Base-by-base conservation (phyloP, 2,888 invertebrate genomes). In the Pomacea canaliculata region DNA sequence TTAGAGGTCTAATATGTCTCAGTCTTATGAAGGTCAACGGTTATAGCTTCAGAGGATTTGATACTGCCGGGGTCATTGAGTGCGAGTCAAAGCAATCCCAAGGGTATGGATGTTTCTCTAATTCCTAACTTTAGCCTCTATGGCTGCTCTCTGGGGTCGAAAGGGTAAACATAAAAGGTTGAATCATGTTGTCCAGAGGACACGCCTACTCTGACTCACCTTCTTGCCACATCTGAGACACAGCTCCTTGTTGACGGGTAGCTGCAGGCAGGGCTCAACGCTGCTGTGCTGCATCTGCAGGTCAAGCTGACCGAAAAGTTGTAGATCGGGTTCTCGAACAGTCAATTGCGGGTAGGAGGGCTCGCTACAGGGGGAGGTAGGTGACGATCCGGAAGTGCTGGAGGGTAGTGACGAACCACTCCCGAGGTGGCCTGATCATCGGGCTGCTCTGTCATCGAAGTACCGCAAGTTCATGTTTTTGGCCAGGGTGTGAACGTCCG, bases 201-300 rank as follows among this genome's bases (percentile, higher is more conserved):
- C 3, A 37, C 0, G 37, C 37, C 16, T 56, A 13, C 16, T 56
- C 51, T 56, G 12, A 56, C 70, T 23, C 0, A 86, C 85, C 76
- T 83, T 86, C 72, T 83, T 85, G 80, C 80, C 79, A 71, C 86
- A 86, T 12, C 79, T 77, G 59, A 84, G 80, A 70, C 86, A 86
- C 68, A 82, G 80, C 71, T 85, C 83, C 67, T 70, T 76, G 60
- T 74, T 69, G 12, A 18, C 37, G 1, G 80, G 78, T 46, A 19
- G 68, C 19, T 74, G 67, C 27, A 79, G 79, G 62, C 71, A 62
- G 51, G 71, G 76, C 67, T 71, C 66, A 70, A 66, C 66, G 18
- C n/a, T 49, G 3, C 23, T 1, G 4, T 56, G 12, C 12, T 56
- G 51, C 16, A 10, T 16, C 51, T 56, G 51, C 0, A 56, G 0